These are phyloP conservation scores for Eptatretus burgeri DNA, from an alignment of 2,113 vertebrate genomes.

Conservation along the genomic window DNA sequence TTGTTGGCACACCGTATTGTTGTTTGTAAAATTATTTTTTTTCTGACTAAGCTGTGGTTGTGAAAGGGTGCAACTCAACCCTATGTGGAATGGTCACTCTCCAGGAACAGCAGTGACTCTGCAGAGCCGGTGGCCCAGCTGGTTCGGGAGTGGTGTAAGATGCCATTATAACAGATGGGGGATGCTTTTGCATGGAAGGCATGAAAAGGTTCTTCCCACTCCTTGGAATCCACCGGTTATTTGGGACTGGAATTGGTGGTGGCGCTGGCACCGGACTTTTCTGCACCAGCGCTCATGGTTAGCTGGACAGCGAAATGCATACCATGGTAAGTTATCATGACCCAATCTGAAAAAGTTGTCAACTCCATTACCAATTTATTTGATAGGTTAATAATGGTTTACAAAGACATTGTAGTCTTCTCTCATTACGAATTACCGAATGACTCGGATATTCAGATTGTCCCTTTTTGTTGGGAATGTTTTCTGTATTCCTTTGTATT, in stretches of 20 bases:
- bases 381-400: neutral
- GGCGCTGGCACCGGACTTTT: neutral
- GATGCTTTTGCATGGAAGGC: neutral
- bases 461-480: too few species aligned
- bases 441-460: too few species aligned
- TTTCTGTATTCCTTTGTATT: too few species aligned
- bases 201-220: constrained; percentile 1
- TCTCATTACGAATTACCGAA: too few species aligned
- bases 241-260: neutral
- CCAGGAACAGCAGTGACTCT: neutral
- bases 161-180: neutral
- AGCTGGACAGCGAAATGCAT: neutral
- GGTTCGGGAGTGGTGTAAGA: neutral
- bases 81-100: neutral
- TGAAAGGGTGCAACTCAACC: too few species aligned
- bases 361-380: neutral
- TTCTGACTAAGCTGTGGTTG: neutral
- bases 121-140: constrained; percentile 4
- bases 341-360: neutral
- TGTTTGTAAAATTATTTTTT: neutral
- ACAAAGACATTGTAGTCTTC: neutral
- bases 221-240: neutral
- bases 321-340: neutral
- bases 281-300: neutral
- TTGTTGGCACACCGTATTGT: neutral